Percentiles rank a stretch among this genome's conserved stretches.
Evolutionary conservation across 2,888 invertebrate genomes (phyloP).

Genomic region (Tenthredo distinguenda): DNA sequence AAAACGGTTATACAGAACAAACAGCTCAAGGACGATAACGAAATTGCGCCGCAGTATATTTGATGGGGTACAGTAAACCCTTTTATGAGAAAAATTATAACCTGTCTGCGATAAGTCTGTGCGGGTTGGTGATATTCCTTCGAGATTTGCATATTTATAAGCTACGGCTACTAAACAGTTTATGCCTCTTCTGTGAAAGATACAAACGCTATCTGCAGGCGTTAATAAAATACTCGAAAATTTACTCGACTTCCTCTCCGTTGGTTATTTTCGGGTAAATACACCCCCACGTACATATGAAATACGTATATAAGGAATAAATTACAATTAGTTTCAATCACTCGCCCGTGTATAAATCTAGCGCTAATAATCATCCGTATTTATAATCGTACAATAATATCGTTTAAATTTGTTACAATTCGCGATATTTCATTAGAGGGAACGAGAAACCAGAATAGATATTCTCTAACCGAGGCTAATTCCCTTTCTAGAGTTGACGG

Average conservation of each 20-base stretch:
- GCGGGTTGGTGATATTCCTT: constrained; percentile 37
- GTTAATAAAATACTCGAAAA: constrained; percentile 37
- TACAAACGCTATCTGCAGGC: constrained; percentile 40
- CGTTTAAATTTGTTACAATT: background rate
- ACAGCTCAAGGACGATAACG: constrained; percentile 25
- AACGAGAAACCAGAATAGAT: background rate
- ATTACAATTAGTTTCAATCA: background rate
- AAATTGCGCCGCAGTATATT: constrained; percentile 24
- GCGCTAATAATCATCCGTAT: background rate
- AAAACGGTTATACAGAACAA: background rate
- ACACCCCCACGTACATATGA: too few species aligned
- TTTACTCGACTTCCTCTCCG: background rate
- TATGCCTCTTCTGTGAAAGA: constrained; percentile 32
- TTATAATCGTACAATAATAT: background rate
- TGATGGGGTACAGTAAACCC: constrained; percentile 37
- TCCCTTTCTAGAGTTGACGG: background rate
- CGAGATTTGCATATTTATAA: constrained; percentile 51
- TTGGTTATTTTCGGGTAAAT: background rate
- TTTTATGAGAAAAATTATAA: constrained; percentile 50
- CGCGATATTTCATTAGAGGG: background rate
- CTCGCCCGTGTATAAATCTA: background rate
- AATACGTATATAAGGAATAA: background rate
- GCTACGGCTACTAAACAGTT: constrained; percentile 37
- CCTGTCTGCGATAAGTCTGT: constrained; percentile 46
- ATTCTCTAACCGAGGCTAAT: background rate